A percentile compares a stretch with the other conserved stretches of the same genome.
Conservation (phyloP, 2,113 vertebrate species). For the Pithys albifrons region DNA sequence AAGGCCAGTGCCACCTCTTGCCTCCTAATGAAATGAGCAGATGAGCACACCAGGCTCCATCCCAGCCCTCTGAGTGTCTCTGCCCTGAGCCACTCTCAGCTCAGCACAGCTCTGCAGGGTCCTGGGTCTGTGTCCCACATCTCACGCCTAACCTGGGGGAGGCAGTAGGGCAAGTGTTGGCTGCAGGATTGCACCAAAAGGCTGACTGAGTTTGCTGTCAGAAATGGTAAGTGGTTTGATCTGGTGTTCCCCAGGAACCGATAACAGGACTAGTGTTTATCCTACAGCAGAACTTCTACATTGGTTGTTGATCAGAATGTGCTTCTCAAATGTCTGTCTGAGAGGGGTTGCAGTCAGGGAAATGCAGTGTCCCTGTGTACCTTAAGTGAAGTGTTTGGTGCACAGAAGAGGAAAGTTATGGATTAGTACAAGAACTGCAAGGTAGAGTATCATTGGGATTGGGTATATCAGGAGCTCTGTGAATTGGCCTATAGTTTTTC, state of each 20-base stretch:
- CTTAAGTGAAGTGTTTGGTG: neutral
- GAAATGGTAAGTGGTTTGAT: neutral
- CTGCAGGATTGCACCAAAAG: neutral
- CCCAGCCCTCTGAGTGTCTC: too few relatives aligned
- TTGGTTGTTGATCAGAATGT: neutral
- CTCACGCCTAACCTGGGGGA: accelerated
- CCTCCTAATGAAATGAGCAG: neutral
- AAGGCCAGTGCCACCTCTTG: neutral
- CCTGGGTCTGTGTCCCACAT: too few relatives aligned
- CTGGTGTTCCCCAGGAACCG: neutral
- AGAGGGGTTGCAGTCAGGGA: neutral
- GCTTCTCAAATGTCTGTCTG: neutral
- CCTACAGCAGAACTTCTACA: neutral
- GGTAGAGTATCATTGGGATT: neutral
- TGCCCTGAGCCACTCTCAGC: neutral
- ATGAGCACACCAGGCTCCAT: neutral
- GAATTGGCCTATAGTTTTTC: neutral
- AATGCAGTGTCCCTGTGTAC: neutral
- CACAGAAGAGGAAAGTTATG: neutral
- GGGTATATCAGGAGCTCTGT: neutral
- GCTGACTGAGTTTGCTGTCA: neutral
- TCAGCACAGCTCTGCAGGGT: neutral
- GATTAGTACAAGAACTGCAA: neutral
- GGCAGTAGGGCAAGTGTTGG: neutral
- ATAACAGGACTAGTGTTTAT: neutral